phyloP scores from a whole-genome alignment of 1,140 invertebrate genomes.

The Penaeus japonicus region DNA sequence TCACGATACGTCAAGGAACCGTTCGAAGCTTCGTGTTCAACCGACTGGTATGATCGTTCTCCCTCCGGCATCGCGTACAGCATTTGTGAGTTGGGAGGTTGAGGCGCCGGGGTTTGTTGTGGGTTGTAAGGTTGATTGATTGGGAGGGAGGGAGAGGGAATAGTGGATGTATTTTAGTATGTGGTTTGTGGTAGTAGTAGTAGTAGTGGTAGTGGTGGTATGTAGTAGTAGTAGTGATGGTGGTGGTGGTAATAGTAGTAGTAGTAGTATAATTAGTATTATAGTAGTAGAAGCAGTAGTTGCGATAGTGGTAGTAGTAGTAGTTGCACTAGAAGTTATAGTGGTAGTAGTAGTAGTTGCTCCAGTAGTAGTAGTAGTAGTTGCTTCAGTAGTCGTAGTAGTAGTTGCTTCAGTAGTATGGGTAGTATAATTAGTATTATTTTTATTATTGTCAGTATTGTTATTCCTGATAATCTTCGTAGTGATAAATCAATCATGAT shows the following conservation, averaged over 20 bases:
- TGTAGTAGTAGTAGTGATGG: too few species aligned
- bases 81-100: background rate
- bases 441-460: too few species aligned
- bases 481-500: too few species aligned
- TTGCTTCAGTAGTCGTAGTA: background rate
- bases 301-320: background rate
- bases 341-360: background rate
- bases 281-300: background rate
- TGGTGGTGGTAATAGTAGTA: too few species aligned
- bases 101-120: background rate
- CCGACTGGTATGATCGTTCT: conserved; percentile 32
- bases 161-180: too few species aligned
- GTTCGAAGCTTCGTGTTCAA: conserved; percentile 13
- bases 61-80: conserved; percentile 21
- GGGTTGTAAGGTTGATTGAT: background rate
- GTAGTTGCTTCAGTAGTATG: conserved; percentile 6
- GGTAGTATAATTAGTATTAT: background rate
- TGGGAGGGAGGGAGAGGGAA: background rate
- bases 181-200: too few species aligned
- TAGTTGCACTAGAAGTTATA: background rate
- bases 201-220: too few species aligned
- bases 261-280: too few species aligned
- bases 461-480: too few species aligned
- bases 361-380: background rate
- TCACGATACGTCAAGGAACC: conserved; percentile 25